Conservation (phyloP, 2,888 invertebrate genomes). For the Drosophila kuntzei region DNA sequence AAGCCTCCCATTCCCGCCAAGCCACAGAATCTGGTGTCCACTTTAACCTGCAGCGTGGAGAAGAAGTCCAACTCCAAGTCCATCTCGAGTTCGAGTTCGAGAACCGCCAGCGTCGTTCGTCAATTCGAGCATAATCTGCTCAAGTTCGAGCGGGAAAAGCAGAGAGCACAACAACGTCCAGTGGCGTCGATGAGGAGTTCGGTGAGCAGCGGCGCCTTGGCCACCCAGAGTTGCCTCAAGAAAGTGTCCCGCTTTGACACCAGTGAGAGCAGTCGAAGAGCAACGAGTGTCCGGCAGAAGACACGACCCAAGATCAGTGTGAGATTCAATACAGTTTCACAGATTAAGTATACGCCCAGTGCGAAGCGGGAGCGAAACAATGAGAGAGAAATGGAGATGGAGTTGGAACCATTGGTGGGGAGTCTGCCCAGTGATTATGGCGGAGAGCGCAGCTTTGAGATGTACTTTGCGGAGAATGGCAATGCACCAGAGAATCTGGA, state of each 20-base stretch:
- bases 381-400: constrained; percentile 35
- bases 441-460: constrained; percentile 88
- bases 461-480: constrained; percentile 88
- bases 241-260: constrained; percentile 84
- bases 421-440: constrained; percentile 81
- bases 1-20: constrained; percentile 84
- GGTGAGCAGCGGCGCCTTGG: constrained; percentile 83
- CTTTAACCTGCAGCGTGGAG: constrained; percentile 73
- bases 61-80: constrained; percentile 53
- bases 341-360: constrained; percentile 84
- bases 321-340: constrained; percentile 84
- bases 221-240: constrained; percentile 83
- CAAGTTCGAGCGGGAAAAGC: constrained; percentile 86
- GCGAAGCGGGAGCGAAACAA: constrained; percentile 76
- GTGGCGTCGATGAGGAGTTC: constrained; percentile 80
- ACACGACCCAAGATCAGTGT: constrained; percentile 86
- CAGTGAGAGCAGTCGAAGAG: constrained; percentile 86
- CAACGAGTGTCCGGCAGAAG: constrained; percentile 88
- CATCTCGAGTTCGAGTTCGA: constrained; percentile 68
- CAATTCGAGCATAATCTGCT: constrained; percentile 87
- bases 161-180: constrained; percentile 60
- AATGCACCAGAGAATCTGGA: constrained; percentile 87
- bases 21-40: constrained; percentile 80
- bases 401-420: constrained; percentile 60
- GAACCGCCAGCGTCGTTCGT: constrained; percentile 84